Evolutionary conservation across 23 tunicate species (phyloP), one percentile per base, ranked within the genome.

Genomic region (Diplosoma virens): DNA sequence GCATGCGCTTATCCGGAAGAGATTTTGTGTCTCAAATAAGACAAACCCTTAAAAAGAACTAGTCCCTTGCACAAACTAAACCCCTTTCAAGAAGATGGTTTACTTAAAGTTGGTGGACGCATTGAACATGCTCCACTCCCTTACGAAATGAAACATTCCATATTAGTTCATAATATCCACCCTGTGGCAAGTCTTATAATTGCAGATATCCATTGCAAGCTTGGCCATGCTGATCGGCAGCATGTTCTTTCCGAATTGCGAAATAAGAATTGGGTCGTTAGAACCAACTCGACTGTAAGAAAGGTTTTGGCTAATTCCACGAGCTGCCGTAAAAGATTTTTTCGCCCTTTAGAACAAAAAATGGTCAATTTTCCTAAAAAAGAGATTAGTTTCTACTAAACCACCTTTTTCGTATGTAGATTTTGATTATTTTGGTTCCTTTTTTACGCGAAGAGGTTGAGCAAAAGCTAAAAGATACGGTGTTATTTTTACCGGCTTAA

Each of bases 91-190:
- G 25, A 78, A 46, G 72, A 74, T 74, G 66, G 66, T 1, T 29
- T 74, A 11, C 30, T 54, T 29, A 29, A 46, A 30, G 79, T 74
- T 3, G 79, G 79, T 54, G 66, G 79, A 22, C 37, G 79, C 54
- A 31, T 74, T 27, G 5, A 31, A 2, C 35, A 29, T 54, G 50
- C 79, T 9, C 33, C 66, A 52, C 27, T 74, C 18, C 66, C 79
- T 3, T 81, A 67, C 58, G 59, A 63, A 1, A 66, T 56, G 0
- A 81, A 81, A 47, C 85, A 81, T 30, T 67, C 72, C 1, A 70
- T 68, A 11, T 35, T 81, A 1, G 33, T 81, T 50, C 78, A 78
- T 41, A 5, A 55, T 4, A 18, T 4, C 5, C 25, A 25, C 22
- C 4, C 17, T 55, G 17, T 55, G 5, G 22, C 61, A 9, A 11